A percentile compares a stretch with the other conserved stretches of the same genome.
Evolutionary conservation across 1,140 invertebrate species (phyloP).

Genomic region (Drosophila albomicans): DNA sequence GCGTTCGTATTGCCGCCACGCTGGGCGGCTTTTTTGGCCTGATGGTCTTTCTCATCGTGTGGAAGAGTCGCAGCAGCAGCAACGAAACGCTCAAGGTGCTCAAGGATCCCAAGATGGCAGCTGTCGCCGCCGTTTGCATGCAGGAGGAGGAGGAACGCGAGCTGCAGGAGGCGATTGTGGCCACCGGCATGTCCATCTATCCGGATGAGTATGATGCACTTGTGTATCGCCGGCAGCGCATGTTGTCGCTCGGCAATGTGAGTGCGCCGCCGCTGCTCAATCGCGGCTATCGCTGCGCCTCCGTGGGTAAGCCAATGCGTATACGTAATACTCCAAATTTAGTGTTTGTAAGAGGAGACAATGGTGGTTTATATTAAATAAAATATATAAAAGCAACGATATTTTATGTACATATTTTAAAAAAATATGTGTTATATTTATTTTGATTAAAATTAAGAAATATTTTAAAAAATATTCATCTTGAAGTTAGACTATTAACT

Average conservation of each 20-base stretch:
- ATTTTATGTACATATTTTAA: no score
- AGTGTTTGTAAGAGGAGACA: no score
- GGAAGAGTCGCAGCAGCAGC: constrained; percentile 92
- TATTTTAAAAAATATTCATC: no score
- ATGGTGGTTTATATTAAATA: no score
- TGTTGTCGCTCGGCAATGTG: constrained; percentile 85
- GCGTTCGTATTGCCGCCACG: constrained; percentile 94
- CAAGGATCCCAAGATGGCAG: constrained; percentile 88
- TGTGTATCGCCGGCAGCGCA: constrained; percentile 86
- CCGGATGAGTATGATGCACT: constrained; percentile 86
- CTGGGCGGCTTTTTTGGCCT: constrained; percentile 94
- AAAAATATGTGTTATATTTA: no score
- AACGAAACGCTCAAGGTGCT: constrained; percentile 88
- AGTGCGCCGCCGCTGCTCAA: constrained; percentile 85
- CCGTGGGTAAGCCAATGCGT: constrained; percentile 85
- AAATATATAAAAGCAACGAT: no score
- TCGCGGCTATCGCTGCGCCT: constrained; percentile 88
- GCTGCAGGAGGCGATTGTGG: constrained; percentile 89
- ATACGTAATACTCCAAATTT: neutral
- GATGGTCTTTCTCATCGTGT: constrained; percentile 94
- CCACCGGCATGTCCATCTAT: constrained; percentile 87
- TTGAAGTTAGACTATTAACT: no score
- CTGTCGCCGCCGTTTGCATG: constrained; percentile 89
- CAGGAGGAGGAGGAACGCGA: constrained; percentile 91
- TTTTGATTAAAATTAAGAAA: no score